Base-by-base conservation (phyloP, 1,140 invertebrate genomes). In the Delia radicum region DNA sequence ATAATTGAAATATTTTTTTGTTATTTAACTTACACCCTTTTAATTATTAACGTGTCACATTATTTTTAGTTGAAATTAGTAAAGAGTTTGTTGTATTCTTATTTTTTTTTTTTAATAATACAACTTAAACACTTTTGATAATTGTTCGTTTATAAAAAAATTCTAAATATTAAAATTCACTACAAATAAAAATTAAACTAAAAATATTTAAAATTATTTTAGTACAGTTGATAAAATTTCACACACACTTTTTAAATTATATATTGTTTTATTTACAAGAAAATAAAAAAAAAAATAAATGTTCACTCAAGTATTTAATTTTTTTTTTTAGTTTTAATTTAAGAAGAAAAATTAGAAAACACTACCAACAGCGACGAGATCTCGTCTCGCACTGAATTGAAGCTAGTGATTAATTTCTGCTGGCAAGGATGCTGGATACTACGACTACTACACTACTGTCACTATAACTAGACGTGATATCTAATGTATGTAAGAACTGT, bases 281-380 rank as follows among this genome's bases (percentile, higher is more conserved):
- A 55, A 55, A n/a, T 55, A 55, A 55, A 42, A 15, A 42, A 3
- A 10, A 42, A 42, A 55, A 55, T 18, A 55, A 55, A 3, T 37
- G 33, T 42, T 21, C 48, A 21, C 48, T 1, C 4, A 55, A 21
- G n/a, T 55, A 55, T 55, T 55, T 74, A 26, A n/a, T 29, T 33
- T 28, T 15, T 61, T 28, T 61, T 63, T 13, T 33, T 48, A 26
- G 15, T 37, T 72, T 26, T 63, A 4, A 62, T 62, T 63, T 74
- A 24, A 63, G 26, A 37, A 73, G 62, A 73, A 62, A 74, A 73
- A 18, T 83, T 79, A 78, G 83, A 80, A 79, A 77, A 78, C 80
- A 85, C 83, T 82, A 85, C 83, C 83, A 83, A 83, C 83, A 85
- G 82, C 83, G 80, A 85, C 83, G 83, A 85, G 83, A 85, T 81